Percentiles rank a stretch among this genome's conserved stretches.
Evolutionary conservation across 2,888 invertebrate genomes (phyloP).

Genomic region (Eilema caniola): DNA sequence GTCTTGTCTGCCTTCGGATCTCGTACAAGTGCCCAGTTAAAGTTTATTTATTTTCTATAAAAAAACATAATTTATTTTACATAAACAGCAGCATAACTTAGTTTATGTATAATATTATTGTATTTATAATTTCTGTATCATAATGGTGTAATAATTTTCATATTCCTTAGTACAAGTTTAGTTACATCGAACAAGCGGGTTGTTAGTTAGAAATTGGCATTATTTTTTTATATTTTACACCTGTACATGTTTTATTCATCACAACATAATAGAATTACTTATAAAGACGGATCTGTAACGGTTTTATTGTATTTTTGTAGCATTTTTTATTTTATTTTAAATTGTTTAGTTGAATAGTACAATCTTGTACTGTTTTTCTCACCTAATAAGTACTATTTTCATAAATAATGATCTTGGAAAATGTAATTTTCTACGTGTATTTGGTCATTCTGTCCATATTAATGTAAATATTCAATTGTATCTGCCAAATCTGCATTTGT

Average conservation of each 20-base stretch:
- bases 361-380: constrained; percentile 34
- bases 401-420: constrained; percentile 45
- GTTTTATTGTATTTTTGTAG: constrained; percentile 68
- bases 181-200: constrained; percentile 75
- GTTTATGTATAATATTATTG: constrained; percentile 65
- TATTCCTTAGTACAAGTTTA: constrained; percentile 74
- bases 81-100: constrained; percentile 72
- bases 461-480: constrained; percentile 72
- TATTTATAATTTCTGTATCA: constrained; percentile 87
- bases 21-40: constrained; percentile 52
- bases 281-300: constrained; percentile 50
- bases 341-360: constrained; percentile 37
- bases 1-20: constrained; percentile 36
- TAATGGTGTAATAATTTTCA: constrained; percentile 69
- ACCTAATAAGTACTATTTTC: constrained; percentile 22
- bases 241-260: constrained; percentile 58
- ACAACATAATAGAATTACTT: constrained; percentile 64
- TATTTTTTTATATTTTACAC: constrained; percentile 57
- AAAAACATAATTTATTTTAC: constrained; percentile 75
- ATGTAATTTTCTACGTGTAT: constrained; percentile 59
- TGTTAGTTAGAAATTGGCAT: constrained; percentile 56
- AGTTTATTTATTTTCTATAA: constrained; percentile 68
- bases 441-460: constrained; percentile 51
- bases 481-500: constrained; percentile 72
- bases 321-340: constrained; percentile 51